These are phyloP conservation scores for Ctenosaura bakeri DNA, from an alignment of 2,797 vertebrate species.

Conservation along the genomic window DNA sequence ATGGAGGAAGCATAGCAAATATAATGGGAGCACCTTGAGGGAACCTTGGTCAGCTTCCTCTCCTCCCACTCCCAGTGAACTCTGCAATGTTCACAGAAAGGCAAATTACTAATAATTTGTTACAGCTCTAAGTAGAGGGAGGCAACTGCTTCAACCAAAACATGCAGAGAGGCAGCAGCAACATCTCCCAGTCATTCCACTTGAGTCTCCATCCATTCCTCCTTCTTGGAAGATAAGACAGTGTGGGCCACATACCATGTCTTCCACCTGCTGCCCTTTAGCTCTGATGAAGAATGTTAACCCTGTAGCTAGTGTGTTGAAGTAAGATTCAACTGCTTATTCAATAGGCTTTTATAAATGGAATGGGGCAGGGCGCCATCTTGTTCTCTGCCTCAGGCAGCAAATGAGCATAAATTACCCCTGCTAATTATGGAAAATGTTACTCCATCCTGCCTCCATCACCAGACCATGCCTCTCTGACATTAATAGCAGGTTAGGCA, in stretches of 20 bases:
- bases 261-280: not conserved
- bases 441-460: conserved; percentile 20
- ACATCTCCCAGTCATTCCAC: not conserved
- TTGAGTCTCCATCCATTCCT: not conserved
- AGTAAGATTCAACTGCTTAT: not conserved
- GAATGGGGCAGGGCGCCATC: not conserved
- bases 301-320: not conserved
- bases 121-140: not conserved
- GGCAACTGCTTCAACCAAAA: not conserved
- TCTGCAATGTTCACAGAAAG: conserved; percentile 44
- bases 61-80: conserved; percentile 20
- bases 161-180: not conserved
- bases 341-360: not conserved
- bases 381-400: not conserved
- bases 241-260: not conserved
- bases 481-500: conserved; percentile 41
- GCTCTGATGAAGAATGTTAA: not conserved
- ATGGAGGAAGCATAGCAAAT: conserved; percentile 70
- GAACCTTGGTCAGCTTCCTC: conserved; percentile 19
- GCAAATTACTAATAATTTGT: not conserved
- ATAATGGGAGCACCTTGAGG: conserved; percentile 46
- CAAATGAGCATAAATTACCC: not conserved
- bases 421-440: not conserved
- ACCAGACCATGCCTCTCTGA: conserved; percentile 41
- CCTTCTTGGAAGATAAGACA: not conserved